Conservation (phyloP, 2,797 vertebrate genomes). For the Pseudochirops cupreus region DNA sequence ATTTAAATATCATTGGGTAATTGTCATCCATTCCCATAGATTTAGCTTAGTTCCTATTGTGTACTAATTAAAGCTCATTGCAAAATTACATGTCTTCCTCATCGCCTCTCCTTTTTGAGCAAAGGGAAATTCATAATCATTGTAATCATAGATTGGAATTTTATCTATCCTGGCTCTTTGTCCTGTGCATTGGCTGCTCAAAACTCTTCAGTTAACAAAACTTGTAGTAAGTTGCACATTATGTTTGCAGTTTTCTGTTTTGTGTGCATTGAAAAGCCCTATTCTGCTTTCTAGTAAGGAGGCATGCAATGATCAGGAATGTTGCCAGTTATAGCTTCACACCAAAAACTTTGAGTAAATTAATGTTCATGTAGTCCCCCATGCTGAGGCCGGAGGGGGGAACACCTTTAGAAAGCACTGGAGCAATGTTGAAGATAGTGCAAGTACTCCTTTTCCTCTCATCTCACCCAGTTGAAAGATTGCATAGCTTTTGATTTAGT, state of each 20-base stretch:
- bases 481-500: conserved; percentile 51
- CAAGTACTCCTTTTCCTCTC: conserved; percentile 37
- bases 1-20: conserved; percentile 6
- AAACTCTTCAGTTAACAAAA: conserved; percentile 79
- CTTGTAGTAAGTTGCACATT: conserved; percentile 85
- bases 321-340: conserved; percentile 84
- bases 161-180: conserved; percentile 63
- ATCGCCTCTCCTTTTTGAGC: conserved; percentile 24
- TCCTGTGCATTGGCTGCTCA: conserved; percentile 67
- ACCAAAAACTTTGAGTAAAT: conserved; percentile 73
- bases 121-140: conserved; percentile 51
- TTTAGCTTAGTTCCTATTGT: conserved; percentile 62
- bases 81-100: conserved; percentile 64
- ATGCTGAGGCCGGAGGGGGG: conserved; percentile 42
- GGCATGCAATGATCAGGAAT: conserved; percentile 79
- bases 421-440: conserved; percentile 48
- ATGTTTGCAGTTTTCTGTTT: conserved; percentile 79
- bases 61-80: conserved; percentile 55
- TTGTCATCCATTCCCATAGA: conserved; percentile 68
- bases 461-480: conserved; percentile 57
- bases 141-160: conserved; percentile 56
- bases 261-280: conserved; percentile 81
- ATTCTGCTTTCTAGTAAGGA: conserved; percentile 78
- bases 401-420: conserved; percentile 36
- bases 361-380: conserved; percentile 66